phyloP scores from a whole-genome alignment of 2,113 vertebrate genomes.

The Gallinago media region DNA sequence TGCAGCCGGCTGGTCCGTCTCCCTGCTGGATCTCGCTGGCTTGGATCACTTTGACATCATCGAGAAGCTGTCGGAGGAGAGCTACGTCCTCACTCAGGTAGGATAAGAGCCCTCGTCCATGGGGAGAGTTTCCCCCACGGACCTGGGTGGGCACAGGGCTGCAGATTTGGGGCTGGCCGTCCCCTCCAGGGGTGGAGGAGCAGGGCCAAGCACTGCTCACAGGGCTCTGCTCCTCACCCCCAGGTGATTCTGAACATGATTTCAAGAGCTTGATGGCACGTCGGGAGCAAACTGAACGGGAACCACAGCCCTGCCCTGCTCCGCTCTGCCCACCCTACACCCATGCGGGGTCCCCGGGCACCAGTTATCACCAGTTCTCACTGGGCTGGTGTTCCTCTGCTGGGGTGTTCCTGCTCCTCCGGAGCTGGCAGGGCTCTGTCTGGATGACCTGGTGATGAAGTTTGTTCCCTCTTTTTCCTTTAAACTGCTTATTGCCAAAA shows the following conservation, averaged over 20 bases:
- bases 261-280: constrained; percentile 11
- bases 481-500: background rate
- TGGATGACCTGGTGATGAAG: background rate
- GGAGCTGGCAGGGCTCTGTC: background rate
- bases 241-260: constrained; percentile 76
- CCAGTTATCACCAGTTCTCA: fast-evolving
- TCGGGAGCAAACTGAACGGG: background rate
- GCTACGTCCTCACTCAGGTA: constrained; percentile 75
- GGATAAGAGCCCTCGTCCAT: fast-evolving
- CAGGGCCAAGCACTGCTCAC: background rate
- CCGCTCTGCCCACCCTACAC: background rate
- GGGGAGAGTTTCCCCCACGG: fast-evolving
- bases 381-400: background rate
- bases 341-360: fast-evolving
- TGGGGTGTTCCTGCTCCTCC: fast-evolving
- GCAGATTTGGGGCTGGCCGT: background rate
- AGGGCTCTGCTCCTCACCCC: background rate
- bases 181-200: background rate
- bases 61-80: constrained; percentile 69
- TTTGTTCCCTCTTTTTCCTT: background rate
- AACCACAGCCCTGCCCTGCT: background rate
- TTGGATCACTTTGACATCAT: constrained; percentile 81
- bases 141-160: fast-evolving
- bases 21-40: constrained; percentile 38
- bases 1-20: constrained; percentile 33